Evolutionary conservation across 1,140 invertebrate genomes (phyloP), one percentile per base, ranked within the genome.

Genomic region (Tetragnatha versicolor): DNA sequence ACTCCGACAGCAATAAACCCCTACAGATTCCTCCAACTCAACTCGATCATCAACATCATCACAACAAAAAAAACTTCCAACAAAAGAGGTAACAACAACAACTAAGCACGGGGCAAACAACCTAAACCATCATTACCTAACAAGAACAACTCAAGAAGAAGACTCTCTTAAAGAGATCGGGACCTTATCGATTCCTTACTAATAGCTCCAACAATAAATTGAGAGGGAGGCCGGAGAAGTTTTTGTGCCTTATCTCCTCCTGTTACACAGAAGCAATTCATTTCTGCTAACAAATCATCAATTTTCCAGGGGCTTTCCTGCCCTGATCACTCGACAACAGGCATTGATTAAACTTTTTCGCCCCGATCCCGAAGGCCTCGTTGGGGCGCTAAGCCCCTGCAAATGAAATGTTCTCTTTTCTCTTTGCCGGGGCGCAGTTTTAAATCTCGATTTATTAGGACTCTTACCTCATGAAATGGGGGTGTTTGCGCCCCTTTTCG

Each of bases 201-300:
- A 75, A 75, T 75, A 75, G 72, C 72, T 60, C 58, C 39, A 75
- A 75, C 72, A 75, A 75, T 75, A 75, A 75, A 75, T 75, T 75
- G 72, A 47, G 42, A 47, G 42, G 42, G 42, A 31, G 25, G 14
- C 39, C 61, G 22, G 47, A 47, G 47, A 29, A 39, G 17, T 39
- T 63, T 63, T 17, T 22, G n/a, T 29, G 29, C 17, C 42, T 73
- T 72, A 72, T 72, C 69, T 37, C 33, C 31, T 60, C 70, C 61
- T 73, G 70, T 73, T 73, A 73, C 70, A 77, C 29, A 55, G 61
- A 66, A 17, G 60, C 73, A 77, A 77, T 77, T 77, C 73, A 77
- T 77, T 77, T 77, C 61, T 77, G 14, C 58, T 77, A 77, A 77
- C 73, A 77, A 77, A 77, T 77, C 73, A 77, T 77, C 73, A 77